These are phyloP conservation scores for Volucella inanis DNA, from an alignment of 2,888 invertebrate species.

Conservation along the genomic window DNA sequence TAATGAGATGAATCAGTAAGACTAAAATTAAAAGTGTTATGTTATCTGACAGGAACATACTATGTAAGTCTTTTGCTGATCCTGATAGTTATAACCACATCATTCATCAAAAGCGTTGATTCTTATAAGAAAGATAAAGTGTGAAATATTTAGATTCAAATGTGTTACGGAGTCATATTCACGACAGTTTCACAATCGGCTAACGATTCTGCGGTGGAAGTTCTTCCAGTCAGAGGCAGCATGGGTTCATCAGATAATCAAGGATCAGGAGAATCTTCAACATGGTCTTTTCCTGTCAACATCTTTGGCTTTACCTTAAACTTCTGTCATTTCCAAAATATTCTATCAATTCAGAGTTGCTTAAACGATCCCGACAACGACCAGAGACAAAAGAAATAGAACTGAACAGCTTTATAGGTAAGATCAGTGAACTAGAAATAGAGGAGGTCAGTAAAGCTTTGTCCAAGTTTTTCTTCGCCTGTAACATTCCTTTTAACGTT, in stretches of 20 bases:
- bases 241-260: constrained; percentile 12
- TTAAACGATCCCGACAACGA: constrained; percentile 3
- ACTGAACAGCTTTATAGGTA: constrained; percentile 3
- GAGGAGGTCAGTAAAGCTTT: constrained; percentile 17
- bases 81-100: too few species aligned
- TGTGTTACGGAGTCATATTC: constrained; percentile 15
- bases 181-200: constrained; percentile 12
- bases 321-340: not conserved
- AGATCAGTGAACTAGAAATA: constrained; percentile 6
- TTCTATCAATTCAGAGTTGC: constrained; percentile 8
- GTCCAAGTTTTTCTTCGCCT: constrained; percentile 2
- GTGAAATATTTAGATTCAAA: constrained; percentile 23
- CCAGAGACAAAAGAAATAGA: not conserved
- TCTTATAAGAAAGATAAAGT: constrained; percentile 5
- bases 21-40: constrained; percentile 8
- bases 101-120: constrained; percentile 8
- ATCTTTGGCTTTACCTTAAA: constrained; percentile 9
- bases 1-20: constrained; percentile 9
- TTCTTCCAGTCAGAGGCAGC: constrained; percentile 13
- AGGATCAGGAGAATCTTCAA: constrained; percentile 5
- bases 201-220: constrained; percentile 14
- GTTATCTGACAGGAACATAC: constrained; percentile 1
- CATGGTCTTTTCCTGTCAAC: constrained; percentile 5
- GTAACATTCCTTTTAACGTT: constrained; percentile 21
- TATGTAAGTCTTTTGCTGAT: not conserved